Percentiles rank a stretch among this genome's conserved stretches.
These are phyloP conservation scores for Dryobates pubescens DNA, from an alignment of 2,797 vertebrate genomes.

Conservation along the genomic window DNA sequence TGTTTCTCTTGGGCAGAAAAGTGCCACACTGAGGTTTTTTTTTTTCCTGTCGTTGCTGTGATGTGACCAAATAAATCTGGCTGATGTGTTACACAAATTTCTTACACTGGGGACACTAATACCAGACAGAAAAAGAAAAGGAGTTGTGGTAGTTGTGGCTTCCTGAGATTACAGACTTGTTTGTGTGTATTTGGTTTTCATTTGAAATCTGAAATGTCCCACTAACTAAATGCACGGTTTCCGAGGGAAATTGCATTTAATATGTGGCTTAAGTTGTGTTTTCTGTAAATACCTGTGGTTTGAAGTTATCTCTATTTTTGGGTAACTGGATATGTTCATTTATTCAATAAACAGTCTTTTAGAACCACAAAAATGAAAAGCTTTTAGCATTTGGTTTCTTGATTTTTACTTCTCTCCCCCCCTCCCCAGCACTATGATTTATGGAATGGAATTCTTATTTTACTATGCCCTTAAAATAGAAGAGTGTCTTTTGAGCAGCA, in stretches of 20 bases:
- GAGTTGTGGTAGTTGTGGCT: constrained; percentile 58
- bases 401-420: not conserved
- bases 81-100: constrained; percentile 16
- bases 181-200: constrained; percentile 55
- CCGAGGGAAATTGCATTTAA: constrained; percentile 55
- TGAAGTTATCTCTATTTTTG: constrained; percentile 46
- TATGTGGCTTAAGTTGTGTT: constrained; percentile 59
- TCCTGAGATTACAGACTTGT: constrained; percentile 58
- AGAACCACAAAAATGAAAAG: constrained; percentile 46
- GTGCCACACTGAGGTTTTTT: not conserved
- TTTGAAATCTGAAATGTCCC: constrained; percentile 47
- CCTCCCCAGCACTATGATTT: not conserved
- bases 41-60: not conserved
- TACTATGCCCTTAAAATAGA: not conserved
- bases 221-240: constrained; percentile 53
- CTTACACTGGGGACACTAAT: constrained; percentile 3
- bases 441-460: not conserved
- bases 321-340: constrained; percentile 4
- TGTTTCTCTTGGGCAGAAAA: not conserved
- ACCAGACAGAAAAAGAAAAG: not conserved
- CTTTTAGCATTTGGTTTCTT: constrained; percentile 25
- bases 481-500: not conserved
- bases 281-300: constrained; percentile 56
- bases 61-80: constrained; percentile 42
- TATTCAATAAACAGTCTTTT: constrained; percentile 12